These are phyloP conservation scores for Sweltsa coloradensis DNA, from an alignment of 1,140 invertebrate species.

Conservation along the genomic window DNA sequence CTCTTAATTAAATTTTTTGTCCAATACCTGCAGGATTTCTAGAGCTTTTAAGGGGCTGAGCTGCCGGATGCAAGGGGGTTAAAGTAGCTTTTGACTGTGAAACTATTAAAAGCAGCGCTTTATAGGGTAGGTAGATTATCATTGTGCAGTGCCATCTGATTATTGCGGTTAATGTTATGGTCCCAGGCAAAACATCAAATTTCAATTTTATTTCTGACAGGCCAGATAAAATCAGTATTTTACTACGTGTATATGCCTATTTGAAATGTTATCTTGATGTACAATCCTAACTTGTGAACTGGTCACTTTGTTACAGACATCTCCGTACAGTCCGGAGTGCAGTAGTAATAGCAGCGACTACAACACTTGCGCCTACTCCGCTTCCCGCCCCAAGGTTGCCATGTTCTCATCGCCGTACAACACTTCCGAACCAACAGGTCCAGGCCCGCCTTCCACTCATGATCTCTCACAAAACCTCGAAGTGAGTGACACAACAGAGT, in stretches of 20 bases:
- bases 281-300: not conserved
- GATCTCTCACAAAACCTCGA: slow-evolving; percentile 5
- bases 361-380: slow-evolving; percentile 10
- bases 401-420: not conserved
- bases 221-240: not conserved
- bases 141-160: too few relatives aligned
- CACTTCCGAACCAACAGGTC: not conserved
- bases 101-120: too few relatives aligned
- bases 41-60: too few relatives aligned
- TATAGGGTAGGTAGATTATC: too few relatives aligned
- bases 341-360: slow-evolving; percentile 19
- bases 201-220: not conserved
- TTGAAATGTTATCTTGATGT: not conserved
- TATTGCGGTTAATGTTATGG: too few relatives aligned
- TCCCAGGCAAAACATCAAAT: too few relatives aligned
- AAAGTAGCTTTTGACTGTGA: too few relatives aligned
- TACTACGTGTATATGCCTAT: not conserved
- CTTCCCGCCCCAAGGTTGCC: slow-evolving; percentile 6
- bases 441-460: not conserved
- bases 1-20: too few relatives aligned
- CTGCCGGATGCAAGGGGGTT: too few relatives aligned
- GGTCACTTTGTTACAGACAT: slow-evolving; percentile 11
- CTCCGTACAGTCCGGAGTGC: slow-evolving; percentile 19
- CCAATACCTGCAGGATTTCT: too few relatives aligned
- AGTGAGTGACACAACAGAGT: slow-evolving; percentile 11